phyloP scores from a whole-genome alignment of 2,797 vertebrate species.

The Cyclura pinguis region DNA sequence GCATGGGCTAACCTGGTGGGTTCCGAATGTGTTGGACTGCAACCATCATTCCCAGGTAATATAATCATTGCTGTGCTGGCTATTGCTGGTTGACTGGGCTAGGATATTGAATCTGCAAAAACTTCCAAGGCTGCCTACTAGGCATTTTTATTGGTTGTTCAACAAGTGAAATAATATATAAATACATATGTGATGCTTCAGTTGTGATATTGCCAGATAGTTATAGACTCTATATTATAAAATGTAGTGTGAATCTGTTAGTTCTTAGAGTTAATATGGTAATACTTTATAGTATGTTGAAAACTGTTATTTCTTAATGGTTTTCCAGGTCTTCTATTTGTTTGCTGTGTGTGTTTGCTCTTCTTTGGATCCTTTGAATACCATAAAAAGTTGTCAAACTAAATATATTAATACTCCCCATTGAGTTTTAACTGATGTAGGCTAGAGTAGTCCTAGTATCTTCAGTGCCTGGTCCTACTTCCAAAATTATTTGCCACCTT shows the following conservation, averaged over 20 bases:
- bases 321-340: background rate
- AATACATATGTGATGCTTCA: too few relatives aligned
- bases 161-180: too few relatives aligned
- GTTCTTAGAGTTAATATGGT: background rate
- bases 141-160: too few relatives aligned
- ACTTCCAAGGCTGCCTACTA: too few relatives aligned
- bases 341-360: background rate
- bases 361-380: background rate
- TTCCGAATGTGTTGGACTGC: too few relatives aligned
- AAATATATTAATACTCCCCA: background rate
- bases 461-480: background rate
- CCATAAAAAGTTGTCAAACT: background rate
- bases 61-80: too few relatives aligned
- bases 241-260: background rate
- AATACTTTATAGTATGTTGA: background rate
- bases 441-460: background rate
- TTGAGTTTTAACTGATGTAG: background rate
- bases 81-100: too few relatives aligned
- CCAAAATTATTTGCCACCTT: background rate
- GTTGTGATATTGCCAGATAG: too few relatives aligned
- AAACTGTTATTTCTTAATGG: background rate
- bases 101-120: too few relatives aligned
- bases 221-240: background rate
- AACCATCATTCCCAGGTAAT: background rate
- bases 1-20: background rate